phyloP scores from a whole-genome alignment of 1,140 invertebrate species.

The Harpegnathos saltator region DNA sequence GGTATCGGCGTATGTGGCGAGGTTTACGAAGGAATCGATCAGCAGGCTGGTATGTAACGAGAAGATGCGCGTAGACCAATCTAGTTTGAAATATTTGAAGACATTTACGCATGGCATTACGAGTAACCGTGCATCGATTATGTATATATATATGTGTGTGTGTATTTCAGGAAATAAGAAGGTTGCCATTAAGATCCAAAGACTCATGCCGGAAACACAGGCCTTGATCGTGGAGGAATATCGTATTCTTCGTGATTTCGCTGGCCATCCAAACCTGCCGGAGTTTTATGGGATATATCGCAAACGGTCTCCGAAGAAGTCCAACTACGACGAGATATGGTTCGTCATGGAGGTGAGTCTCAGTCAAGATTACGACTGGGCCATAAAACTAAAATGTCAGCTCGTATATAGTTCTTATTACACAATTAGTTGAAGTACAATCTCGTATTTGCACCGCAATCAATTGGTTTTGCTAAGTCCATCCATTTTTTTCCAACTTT shows the following conservation, averaged over 20 bases:
- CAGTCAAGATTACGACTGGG: not conserved
- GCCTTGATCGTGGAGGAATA: constrained; percentile 94
- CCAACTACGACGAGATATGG: constrained; percentile 92
- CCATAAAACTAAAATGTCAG: too few species aligned
- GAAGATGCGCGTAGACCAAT: not conserved
- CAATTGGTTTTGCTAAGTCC: not conserved
- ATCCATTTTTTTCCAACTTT: not conserved
- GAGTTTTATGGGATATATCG: constrained; percentile 94
- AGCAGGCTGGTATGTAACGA: constrained; percentile 86
- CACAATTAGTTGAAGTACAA: too few species aligned
- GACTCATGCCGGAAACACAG: constrained; percentile 89
- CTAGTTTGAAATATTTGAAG: constrained; percentile 1
- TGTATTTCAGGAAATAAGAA: constrained; percentile 86
- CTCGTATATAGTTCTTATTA: too few species aligned
- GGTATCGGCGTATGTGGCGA: constrained; percentile 92
- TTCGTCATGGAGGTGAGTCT: constrained; percentile 94
- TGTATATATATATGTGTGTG: not conserved
- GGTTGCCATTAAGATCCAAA: constrained; percentile 94
- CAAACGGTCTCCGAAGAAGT: constrained; percentile 87
- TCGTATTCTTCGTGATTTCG: constrained; percentile 92
- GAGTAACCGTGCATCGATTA: not conserved
- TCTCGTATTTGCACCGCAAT: too few species aligned
- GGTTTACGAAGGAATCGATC: constrained; percentile 92
- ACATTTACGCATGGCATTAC: not conserved
- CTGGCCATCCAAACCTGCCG: constrained; percentile 92